A percentile compares a stretch with the other conserved stretches of the same genome.
phyloP scores from a whole-genome alignment of 1,140 invertebrate genomes.

The Achroia grisella region DNA sequence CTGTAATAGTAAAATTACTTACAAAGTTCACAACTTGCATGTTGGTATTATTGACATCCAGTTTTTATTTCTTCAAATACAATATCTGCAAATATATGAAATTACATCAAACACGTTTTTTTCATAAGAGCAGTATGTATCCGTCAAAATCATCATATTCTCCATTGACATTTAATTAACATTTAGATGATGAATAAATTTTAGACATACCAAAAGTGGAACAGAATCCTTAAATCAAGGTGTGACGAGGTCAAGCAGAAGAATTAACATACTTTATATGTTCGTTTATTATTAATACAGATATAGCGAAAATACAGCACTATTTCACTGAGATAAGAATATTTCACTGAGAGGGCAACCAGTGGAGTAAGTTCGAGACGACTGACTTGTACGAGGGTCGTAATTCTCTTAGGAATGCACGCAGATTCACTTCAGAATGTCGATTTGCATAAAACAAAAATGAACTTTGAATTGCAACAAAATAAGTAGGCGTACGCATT shows the following conservation, averaged over 20 bases:
- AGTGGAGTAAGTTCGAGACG: constrained; percentile 28
- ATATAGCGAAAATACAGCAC: no score
- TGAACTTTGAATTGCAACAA: constrained; percentile 31
- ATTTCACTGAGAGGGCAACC: no score
- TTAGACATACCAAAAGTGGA: constrained; percentile 62
- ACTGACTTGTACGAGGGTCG: constrained; percentile 34
- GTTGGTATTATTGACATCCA: no score
- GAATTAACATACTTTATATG: constrained; percentile 56
- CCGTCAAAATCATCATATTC: constrained; percentile 42
- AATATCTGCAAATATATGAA: constrained; percentile 35
- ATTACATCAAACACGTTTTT: constrained; percentile 17
- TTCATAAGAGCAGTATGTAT: no score
- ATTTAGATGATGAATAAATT: constrained; percentile 66
- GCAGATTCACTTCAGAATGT: constrained; percentile 28
- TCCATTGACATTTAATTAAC: constrained; percentile 61
- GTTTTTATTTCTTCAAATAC: constrained; percentile 14
- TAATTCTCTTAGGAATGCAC: constrained; percentile 41
- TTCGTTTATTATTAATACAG: constrained; percentile 11
- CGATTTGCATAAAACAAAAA: constrained; percentile 46
- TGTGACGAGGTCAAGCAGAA: constrained; percentile 51
- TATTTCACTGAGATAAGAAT: no score
- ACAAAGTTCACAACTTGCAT: no score
- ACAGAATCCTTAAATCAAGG: constrained; percentile 53
- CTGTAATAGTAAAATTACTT: no score
- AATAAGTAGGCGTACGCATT: constrained; percentile 29